A percentile compares a stretch with the other conserved stretches of the same genome.
Evolutionary conservation across 2,888 invertebrate species (phyloP).

Genomic region (Melanargia galathea): DNA sequence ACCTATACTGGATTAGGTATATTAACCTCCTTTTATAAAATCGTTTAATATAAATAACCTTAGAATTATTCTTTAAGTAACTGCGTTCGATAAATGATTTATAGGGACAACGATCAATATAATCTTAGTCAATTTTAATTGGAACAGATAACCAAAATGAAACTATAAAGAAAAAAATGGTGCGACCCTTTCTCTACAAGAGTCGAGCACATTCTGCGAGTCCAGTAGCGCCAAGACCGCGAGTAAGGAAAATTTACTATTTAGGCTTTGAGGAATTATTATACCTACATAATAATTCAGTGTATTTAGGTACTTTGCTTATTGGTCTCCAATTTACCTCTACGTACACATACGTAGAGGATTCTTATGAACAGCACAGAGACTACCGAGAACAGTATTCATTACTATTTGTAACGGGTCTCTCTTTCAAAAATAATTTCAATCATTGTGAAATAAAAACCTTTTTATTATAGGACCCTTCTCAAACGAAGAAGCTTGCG

Average conservation of each 20-base stretch:
- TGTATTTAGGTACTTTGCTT: too few species aligned
- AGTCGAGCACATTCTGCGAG: conserved; percentile 55
- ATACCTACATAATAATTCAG: too few species aligned
- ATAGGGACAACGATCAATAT: too few species aligned
- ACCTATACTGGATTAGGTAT: too few species aligned
- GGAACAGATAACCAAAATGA: conserved; percentile 24
- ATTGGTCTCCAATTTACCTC: too few species aligned
- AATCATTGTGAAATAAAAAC: conserved; percentile 20
- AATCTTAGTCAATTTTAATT: not conserved
- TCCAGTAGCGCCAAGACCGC: conserved; percentile 46
- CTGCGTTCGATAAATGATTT: too few species aligned
- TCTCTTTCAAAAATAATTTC: not conserved
- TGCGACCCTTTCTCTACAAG: conserved; percentile 44
- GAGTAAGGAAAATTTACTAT: conserved; percentile 39
- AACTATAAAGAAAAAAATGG: conserved; percentile 44
- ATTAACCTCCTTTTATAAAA: too few species aligned
- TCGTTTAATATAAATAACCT: too few species aligned
- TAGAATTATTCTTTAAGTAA: too few species aligned
- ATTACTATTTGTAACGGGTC: not conserved
- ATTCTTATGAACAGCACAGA: too few species aligned
- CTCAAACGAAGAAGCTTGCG: conserved; percentile 41
- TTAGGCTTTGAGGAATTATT: too few species aligned
- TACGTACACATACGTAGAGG: too few species aligned
- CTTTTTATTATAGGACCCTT: conserved; percentile 46
- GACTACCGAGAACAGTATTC: not conserved